Conservation (phyloP, 2,113 vertebrate species). For the Pitta sordida region DNA sequence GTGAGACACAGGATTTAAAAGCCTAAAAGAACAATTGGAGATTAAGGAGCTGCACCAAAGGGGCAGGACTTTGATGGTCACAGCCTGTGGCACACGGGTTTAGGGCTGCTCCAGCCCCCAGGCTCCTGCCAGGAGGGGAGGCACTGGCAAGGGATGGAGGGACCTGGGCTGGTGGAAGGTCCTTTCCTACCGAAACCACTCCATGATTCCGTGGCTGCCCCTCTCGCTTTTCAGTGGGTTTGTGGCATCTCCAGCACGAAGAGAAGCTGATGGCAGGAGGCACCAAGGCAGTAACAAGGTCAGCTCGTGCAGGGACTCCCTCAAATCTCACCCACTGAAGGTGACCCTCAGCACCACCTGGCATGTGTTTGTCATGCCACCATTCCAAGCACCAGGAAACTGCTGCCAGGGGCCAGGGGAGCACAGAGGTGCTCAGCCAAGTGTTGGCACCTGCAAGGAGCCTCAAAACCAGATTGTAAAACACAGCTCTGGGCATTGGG, state of each 20-base stretch:
- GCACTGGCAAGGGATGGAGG: not conserved
- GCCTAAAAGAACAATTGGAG: not conserved
- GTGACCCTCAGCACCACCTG: not conserved
- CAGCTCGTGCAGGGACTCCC: not conserved
- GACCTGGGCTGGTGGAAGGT: not conserved
- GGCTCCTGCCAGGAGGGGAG: not conserved
- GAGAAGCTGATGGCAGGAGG: not conserved
- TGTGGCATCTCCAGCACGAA: not conserved
- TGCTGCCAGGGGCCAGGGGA: not conserved
- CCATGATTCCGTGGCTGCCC: not conserved
- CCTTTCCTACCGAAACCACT: not conserved
- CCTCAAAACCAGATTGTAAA: not conserved
- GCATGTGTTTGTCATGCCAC: not conserved
- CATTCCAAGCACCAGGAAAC: not conserved
- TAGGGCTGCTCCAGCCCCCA: not conserved
- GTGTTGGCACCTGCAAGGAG: not conserved
- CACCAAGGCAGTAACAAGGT: not conserved
- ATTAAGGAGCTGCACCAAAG: slow-evolving; percentile 29
- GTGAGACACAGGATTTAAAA: slow-evolving; percentile 9
- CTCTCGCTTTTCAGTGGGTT: not conserved
- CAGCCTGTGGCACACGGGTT: not conserved
- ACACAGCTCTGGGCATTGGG: not conserved
- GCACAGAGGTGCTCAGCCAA: not conserved
- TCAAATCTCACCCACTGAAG: not conserved
- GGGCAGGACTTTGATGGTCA: not conserved